phyloP scores from a whole-genome alignment of 1,140 invertebrate genomes.

The Apis cerana region DNA sequence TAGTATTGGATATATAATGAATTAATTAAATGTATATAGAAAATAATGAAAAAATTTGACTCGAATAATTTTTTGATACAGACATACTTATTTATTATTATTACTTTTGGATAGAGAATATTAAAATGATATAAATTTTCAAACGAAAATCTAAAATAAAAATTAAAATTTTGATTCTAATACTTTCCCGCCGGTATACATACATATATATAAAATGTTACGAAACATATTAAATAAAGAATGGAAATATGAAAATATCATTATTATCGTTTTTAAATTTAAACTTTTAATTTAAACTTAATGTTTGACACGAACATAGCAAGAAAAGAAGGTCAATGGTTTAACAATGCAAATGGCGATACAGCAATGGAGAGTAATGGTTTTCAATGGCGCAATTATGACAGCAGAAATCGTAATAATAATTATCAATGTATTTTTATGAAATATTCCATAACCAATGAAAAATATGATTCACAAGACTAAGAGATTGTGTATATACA shows the following conservation, averaged over 20 bases:
- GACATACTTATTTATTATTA: neutral
- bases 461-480: neutral
- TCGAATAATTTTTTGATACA: neutral
- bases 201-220: neutral
- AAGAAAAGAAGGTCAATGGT: constrained; percentile 43
- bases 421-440: neutral
- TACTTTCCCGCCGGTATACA: neutral
- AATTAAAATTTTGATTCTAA: neutral
- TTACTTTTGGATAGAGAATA: neutral
- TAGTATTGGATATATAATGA: neutral
- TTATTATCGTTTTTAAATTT: neutral
- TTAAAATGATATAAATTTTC: neutral
- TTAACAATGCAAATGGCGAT: constrained; percentile 62
- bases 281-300: neutral
- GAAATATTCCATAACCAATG: no score
- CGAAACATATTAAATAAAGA: neutral
- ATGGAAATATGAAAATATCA: neutral
- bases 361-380: constrained; percentile 29
- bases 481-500: neutral
- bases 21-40: constrained; percentile 6
- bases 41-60: neutral
- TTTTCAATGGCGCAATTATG: constrained; percentile 39
- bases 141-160: neutral
- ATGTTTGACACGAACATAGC: constrained; percentile 6
- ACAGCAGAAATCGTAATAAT: neutral